Conservation (phyloP, 2,888 invertebrate genomes). For the Drosophila colorata region DNA sequence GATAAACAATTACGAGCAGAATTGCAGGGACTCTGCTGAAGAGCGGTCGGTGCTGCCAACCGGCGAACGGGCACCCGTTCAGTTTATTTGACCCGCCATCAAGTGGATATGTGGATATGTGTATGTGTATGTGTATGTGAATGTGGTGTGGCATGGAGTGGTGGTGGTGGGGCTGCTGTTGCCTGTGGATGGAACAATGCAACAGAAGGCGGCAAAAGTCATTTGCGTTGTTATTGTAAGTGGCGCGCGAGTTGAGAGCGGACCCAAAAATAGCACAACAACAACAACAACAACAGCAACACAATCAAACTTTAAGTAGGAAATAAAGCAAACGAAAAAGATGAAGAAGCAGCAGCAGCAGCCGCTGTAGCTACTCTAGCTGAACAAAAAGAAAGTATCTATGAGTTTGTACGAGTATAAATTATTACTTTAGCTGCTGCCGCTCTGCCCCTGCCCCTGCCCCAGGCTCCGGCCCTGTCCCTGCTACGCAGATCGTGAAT, state of each 20-base stretch:
- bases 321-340: constrained; percentile 58
- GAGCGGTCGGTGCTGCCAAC: constrained; percentile 10
- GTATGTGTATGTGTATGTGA: background rate
- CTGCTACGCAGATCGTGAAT: constrained; percentile 33
- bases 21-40: constrained; percentile 50
- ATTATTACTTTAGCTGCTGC: constrained; percentile 54
- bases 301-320: constrained; percentile 69
- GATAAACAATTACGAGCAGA: constrained; percentile 77
- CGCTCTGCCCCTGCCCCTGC: too few species aligned
- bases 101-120: constrained; percentile 53
- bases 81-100: constrained; percentile 74
- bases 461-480: too few species aligned
- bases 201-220: constrained; percentile 48
- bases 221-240: constrained; percentile 48
- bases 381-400: constrained; percentile 62
- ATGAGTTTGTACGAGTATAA: constrained; percentile 56
- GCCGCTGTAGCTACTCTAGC: background rate
- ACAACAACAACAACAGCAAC: constrained; percentile 18
- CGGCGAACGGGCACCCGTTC: constrained; percentile 48
- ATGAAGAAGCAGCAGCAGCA: constrained; percentile 11
- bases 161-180: constrained; percentile 15
- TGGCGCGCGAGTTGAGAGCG: constrained; percentile 43
- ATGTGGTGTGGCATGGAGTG: background rate
- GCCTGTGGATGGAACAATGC: constrained; percentile 39
- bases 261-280: constrained; percentile 67